Evolutionary conservation across 1,140 invertebrate species (phyloP).

Genomic region (Drosophila carrolli): DNA sequence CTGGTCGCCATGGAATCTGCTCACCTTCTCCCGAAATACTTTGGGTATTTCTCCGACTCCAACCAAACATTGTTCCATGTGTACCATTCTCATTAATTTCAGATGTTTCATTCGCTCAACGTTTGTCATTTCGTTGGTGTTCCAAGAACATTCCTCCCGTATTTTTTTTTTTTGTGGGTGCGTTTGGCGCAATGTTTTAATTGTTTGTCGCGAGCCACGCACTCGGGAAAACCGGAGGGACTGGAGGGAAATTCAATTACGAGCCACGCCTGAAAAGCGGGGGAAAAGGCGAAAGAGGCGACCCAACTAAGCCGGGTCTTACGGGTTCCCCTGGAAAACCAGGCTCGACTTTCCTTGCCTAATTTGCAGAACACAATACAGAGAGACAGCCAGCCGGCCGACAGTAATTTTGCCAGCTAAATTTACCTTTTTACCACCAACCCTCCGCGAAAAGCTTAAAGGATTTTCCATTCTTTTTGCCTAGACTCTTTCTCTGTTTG

Average conservation of each 20-base stretch:
- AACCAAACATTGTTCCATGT: slow-evolving; percentile 13
- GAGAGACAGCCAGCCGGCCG: slow-evolving; percentile 6
- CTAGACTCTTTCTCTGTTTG: slow-evolving; percentile 8
- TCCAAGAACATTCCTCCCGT: slow-evolving; percentile 7
- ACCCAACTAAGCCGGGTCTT: slow-evolving; percentile 24
- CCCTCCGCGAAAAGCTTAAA: slow-evolving; percentile 52
- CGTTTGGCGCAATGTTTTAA: slow-evolving; percentile 68
- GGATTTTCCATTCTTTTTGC: slow-evolving; percentile 45
- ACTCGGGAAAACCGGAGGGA: background rate
- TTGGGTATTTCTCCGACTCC: background rate
- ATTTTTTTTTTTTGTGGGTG: slow-evolving; percentile 49
- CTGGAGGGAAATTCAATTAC: slow-evolving; percentile 56
- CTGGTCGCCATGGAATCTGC: slow-evolving; percentile 5
- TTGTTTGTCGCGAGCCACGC: slow-evolving; percentile 42
- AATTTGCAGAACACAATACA: slow-evolving; percentile 10
- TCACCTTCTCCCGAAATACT: slow-evolving; percentile 3
- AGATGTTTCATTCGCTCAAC: slow-evolving; percentile 12
- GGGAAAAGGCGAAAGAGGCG: background rate
- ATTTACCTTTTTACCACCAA: slow-evolving; percentile 49
- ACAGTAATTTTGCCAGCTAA: slow-evolving; percentile 37
- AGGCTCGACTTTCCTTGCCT: slow-evolving; percentile 11
- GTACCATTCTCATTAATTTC: slow-evolving; percentile 20
- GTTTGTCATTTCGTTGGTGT: slow-evolving; percentile 8
- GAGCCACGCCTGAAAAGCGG: slow-evolving; percentile 17
- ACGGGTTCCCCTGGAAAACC: background rate